Evolutionary conservation across 2,888 invertebrate species (phyloP), one percentile per base, ranked within the genome.

Genomic region (Hirtodrosophila cameraria): DNA sequence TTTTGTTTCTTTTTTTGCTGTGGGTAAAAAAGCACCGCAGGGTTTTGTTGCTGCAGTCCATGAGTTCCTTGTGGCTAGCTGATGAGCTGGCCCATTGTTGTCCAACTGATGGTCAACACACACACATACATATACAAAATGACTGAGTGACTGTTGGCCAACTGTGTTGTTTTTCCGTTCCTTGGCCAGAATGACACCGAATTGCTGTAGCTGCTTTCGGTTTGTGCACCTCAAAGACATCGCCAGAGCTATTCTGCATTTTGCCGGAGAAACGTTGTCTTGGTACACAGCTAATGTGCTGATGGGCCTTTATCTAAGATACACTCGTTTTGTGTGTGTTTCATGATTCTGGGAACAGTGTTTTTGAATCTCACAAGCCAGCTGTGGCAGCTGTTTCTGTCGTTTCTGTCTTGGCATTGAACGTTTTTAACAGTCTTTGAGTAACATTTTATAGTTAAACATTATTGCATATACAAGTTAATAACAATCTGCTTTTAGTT

Each of bases 31-130:
- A 20, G 30, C 48, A 58, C 27, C 53, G 30, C 27, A 30, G 43
- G 46, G 39, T 15, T 4, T n/a, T n/a, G n/a, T n/a, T 25, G 54
- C 7, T 7, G 20, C 12, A 20, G 38, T 13, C 11, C 1, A 25
- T 11, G 23, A 48, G 39, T 3, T 25, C 31, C 52, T 48, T 35
- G 35, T 43, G 53, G 45, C 55, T 28, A 60, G 38, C 38, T 23
- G 61, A 59, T 61, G 60, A 60, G 59, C 59, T 48, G 43, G 38
- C 65, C 55, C 50, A 65, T 69, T 69, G 65, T 70, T 69, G 45
- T 58, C 52, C 70, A 52, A 52, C 62, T 67, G 67, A 53, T 50
- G 55, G 61, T 33, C 68, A 62, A 46, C 39, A 65, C 42, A 57
- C 55, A 23, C 41, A 36, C 33, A 35, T 41, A 23, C 35, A 52